Conservation (phyloP, 2,888 invertebrate species). For the Imbricaverruca yamaguchii region DNA sequence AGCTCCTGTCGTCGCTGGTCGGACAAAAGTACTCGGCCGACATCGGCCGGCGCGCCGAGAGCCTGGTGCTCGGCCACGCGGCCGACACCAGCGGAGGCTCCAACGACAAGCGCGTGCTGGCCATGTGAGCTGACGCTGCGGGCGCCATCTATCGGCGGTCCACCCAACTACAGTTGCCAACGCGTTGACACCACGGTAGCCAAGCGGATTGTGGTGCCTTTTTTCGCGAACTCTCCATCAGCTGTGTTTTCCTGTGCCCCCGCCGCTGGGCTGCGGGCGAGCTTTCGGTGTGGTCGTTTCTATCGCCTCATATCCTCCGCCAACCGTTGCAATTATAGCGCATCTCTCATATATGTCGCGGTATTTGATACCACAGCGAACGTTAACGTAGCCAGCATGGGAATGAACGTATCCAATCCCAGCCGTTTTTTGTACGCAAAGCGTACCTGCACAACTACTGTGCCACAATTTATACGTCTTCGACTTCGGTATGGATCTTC, state of each 20-base stretch:
- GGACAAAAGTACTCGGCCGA: background rate
- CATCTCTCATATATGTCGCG: background rate
- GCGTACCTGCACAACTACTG: background rate
- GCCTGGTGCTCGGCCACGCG: background rate
- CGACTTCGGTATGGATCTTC: background rate
- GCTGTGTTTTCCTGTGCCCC: no score
- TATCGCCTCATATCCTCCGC: no score
- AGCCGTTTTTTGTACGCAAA: background rate
- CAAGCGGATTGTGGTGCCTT: background rate
- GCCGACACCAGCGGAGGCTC: background rate
- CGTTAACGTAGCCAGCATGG: background rate
- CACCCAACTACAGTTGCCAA: background rate
- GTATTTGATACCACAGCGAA: background rate
- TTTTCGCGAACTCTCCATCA: background rate
- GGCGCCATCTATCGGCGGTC: background rate
- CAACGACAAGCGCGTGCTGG: constrained; percentile 10
- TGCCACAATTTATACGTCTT: background rate
- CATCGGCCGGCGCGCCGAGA: background rate
- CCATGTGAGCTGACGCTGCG: background rate
- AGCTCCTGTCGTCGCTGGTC: constrained; percentile 7
- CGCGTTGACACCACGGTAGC: background rate
- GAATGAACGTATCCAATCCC: background rate
- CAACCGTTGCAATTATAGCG: no score
- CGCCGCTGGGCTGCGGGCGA: no score
- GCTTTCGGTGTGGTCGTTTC: background rate